Evolutionary conservation across 1,140 invertebrate genomes (phyloP).

Genomic region (Atta colombica): DNA sequence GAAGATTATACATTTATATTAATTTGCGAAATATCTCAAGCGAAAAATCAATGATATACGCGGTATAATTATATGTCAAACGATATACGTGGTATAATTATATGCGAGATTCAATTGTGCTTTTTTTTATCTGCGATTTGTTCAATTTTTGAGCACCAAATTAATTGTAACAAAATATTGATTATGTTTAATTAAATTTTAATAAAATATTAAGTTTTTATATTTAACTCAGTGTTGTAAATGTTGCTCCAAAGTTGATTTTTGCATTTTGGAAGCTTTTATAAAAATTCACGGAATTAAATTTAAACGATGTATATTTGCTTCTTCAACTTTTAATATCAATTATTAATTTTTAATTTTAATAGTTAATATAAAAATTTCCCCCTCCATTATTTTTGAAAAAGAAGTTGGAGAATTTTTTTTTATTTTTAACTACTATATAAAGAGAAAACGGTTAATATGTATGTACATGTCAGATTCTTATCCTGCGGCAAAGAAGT

Average conservation of each 20-base stretch:
- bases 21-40: neutral
- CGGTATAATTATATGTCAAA: neutral
- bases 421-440: neutral
- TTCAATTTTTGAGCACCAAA: neutral
- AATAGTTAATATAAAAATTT: neutral
- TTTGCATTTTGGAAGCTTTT: neutral
- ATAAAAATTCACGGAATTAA: neutral
- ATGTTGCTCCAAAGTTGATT: neutral
- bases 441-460: neutral
- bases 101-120: neutral
- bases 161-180: neutral
- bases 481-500: constrained; percentile 5
- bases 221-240: neutral
- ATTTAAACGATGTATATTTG: neutral
- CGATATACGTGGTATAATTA: no score
- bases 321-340: neutral
- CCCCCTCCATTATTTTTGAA: neutral
- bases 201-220: neutral
- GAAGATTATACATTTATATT: neutral
- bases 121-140: constrained; percentile 1
- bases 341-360: neutral
- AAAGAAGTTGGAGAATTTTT: neutral
- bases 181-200: no score
- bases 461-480: neutral
- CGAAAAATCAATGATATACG: neutral